Base-by-base conservation (phyloP, 2,113 vertebrate genomes). In the Marmota monax region DNA sequence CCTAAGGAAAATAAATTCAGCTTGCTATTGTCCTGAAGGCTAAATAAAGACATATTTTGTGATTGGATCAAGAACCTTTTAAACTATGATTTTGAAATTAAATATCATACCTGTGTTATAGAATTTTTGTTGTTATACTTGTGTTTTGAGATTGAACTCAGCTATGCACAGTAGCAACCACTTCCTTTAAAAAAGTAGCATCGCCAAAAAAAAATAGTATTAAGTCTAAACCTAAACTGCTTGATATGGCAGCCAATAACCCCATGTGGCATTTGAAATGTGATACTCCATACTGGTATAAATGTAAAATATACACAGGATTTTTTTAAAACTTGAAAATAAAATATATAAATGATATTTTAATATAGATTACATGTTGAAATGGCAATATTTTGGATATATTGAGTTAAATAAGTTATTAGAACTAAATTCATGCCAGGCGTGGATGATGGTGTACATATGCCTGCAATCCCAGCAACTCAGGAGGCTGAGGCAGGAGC, bases 1-100 rank as follows among this genome's bases (percentile, higher is more conserved):
- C 42, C 34, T 87, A 69, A 56, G 48, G 20, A 74, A 83, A 87
- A 90, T 80, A 39, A 39, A 39, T 39, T 39, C 39, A 39, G 20
- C 48, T 90, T 94, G 73, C 13, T 91, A 67, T 78, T 79, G 25
- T 82, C 79, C 45, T 17, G 63, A 78, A 94, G 22, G 13, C 48
- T 74, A 73, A 78, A 89, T 61, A 93, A 85, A 79, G 22, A 93
- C 39, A 11, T 69, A 80, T 23, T n/a, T 92, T 48, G 37, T 48
- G 13, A 18, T 18, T 82, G 37, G 34, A 61, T 11, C 58, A 34
- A 76, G 9, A 53, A 32, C 11, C 5, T 51, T 37, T 90, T 34
- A 53, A n/a, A 34, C 53, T 79, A n/a, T 61, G 58, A 77, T 90
- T 85, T 58, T 92, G 48, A 92, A 95, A 85, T 77, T 73, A 90